phyloP scores from a whole-genome alignment of 2,797 vertebrate genomes.

The Synaphobranchus kaupii region DNA sequence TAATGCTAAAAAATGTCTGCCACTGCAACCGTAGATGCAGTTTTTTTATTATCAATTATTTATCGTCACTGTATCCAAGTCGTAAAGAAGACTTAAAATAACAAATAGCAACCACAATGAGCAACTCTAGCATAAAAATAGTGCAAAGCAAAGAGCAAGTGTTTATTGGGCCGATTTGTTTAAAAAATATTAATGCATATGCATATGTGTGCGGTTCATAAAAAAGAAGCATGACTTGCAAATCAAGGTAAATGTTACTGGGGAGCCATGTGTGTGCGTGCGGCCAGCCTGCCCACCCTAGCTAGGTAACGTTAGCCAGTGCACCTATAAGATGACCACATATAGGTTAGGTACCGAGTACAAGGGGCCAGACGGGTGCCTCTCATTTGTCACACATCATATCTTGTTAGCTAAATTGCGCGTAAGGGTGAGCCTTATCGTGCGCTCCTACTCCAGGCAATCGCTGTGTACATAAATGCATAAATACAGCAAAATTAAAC shows the following conservation, averaged over 20 bases:
- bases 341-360: background rate
- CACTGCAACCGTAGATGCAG: constrained; percentile 31
- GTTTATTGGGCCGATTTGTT: background rate
- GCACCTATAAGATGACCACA: background rate
- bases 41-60: constrained; percentile 54
- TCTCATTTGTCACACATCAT: background rate
- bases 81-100: constrained; percentile 3
- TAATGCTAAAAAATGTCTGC: constrained; percentile 58
- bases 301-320: background rate
- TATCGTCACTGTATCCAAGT: constrained; percentile 37
- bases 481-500: background rate
- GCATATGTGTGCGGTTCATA: background rate
- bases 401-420: background rate
- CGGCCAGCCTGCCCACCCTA: background rate
- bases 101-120: background rate
- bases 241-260: background rate
- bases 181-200: background rate
- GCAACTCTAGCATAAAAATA: background rate
- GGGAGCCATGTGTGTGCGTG: background rate
- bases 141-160: background rate
- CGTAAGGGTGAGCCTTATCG: background rate
- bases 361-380: background rate
- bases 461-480: background rate
- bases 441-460: background rate
- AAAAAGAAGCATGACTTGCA: constrained; percentile 7